Percentiles rank a stretch among this genome's conserved stretches.
Evolutionary conservation across 2,797 vertebrate genomes (phyloP).

Genomic region (Sarcophilus harrisii): DNA sequence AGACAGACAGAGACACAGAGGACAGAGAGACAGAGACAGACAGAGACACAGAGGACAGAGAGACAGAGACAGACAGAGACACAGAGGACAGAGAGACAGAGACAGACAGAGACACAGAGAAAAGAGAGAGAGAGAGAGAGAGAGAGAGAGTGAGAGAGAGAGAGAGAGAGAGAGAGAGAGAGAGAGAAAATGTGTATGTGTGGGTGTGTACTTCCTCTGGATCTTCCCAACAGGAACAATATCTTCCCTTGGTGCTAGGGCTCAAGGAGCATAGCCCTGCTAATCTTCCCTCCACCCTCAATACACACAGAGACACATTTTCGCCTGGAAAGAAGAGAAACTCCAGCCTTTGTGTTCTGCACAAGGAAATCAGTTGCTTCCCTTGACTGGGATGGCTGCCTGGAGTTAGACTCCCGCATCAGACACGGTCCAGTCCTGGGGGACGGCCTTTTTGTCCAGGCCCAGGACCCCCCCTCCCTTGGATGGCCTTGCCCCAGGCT

Average conservation of each 20-base stretch:
- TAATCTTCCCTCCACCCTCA: neutral
- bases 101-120: no score
- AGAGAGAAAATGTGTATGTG: neutral
- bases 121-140: no score
- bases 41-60: no score
- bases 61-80: no score
- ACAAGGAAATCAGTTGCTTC: neutral
- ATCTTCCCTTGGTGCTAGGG: neutral
- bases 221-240: neutral
- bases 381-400: neutral
- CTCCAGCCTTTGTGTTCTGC: neutral
- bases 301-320: neutral
- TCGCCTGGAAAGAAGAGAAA: neutral
- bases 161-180: no score
- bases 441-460: no score
- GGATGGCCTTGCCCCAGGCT: neutral
- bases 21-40: no score
- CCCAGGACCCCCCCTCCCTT: neutral
- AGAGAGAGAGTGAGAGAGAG: no score
- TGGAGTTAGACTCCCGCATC: neutral
- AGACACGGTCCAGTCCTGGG: no score
- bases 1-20: no score
- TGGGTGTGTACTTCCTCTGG: neutral
- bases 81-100: no score
- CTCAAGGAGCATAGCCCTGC: neutral